A percentile compares a stretch with the other conserved stretches of the same genome.
phyloP scores from a whole-genome alignment of 2,797 vertebrate genomes.

The Lepus townsendii region DNA sequence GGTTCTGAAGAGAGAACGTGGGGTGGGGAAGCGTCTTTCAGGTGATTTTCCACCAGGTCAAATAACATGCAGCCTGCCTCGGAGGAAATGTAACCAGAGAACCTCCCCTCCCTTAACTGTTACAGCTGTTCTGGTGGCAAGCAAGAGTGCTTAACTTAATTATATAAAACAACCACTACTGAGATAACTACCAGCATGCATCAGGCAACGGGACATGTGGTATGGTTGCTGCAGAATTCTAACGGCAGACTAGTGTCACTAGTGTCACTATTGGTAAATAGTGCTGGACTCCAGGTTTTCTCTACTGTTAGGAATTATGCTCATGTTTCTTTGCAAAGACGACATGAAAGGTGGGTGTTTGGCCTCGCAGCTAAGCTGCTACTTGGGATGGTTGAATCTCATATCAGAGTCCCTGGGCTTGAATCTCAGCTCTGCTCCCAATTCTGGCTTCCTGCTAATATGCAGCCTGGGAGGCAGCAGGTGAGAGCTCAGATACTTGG shows the following conservation, averaged over 20 bases:
- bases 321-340: not conserved
- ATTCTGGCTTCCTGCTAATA: too few relatives aligned
- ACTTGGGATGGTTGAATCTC: not conserved
- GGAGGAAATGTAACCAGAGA: slow-evolving; percentile 80
- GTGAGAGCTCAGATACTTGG: too few relatives aligned
- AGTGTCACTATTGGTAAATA: slow-evolving; percentile 84
- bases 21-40: not conserved
- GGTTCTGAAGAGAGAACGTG: not conserved
- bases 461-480: too few relatives aligned
- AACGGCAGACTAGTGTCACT: slow-evolving; percentile 65
- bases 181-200: slow-evolving; percentile 83
- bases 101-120: slow-evolving; percentile 72
- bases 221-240: slow-evolving; percentile 82
- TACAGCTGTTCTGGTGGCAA: slow-evolving; percentile 17
- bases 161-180: slow-evolving; percentile 84
- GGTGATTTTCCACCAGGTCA: slow-evolving; percentile 11
- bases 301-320: slow-evolving; percentile 61
- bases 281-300: slow-evolving; percentile 80
- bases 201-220: slow-evolving; percentile 83
- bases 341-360: not conserved
- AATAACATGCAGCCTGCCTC: slow-evolving; percentile 48
- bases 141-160: slow-evolving; percentile 79
- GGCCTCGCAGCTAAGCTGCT: too few relatives aligned
- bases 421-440: too few relatives aligned
- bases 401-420: too few relatives aligned